These are phyloP conservation scores for Phaenicophaeus curvirostris DNA, from an alignment of 2,797 vertebrate genomes.

Conservation along the genomic window DNA sequence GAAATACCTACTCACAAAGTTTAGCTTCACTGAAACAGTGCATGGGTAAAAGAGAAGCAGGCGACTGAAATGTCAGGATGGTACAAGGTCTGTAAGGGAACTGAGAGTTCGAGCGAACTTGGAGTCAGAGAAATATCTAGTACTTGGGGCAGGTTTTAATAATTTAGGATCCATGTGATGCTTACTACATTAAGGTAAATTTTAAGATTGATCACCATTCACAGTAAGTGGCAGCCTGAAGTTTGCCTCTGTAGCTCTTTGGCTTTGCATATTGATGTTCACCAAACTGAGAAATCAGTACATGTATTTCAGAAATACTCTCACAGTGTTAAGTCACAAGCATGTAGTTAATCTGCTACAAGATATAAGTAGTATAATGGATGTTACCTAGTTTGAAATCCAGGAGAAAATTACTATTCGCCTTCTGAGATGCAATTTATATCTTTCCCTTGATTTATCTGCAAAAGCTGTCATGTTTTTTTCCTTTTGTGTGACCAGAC, in stretches of 20 bases:
- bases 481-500: neutral
- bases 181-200: neutral
- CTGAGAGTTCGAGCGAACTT: neutral
- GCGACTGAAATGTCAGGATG: neutral
- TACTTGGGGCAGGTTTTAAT: neutral
- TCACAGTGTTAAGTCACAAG: neutral
- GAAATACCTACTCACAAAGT: neutral
- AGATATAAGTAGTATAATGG: neutral
- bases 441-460: neutral
- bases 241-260: neutral
- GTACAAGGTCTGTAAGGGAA: neutral
- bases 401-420: neutral
- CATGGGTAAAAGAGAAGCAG: neutral
- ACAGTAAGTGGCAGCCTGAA: neutral
- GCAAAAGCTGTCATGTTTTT: neutral
- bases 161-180: neutral
- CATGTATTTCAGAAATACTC: neutral
- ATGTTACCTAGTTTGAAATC: neutral
- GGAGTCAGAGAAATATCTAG: neutral
- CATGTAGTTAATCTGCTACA: neutral
- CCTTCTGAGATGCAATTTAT: neutral
- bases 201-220: slow-evolving; percentile 7
- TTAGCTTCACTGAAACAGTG: neutral
- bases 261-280: neutral
- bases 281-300: neutral